Evolutionary conservation across 2,113 vertebrate genomes (phyloP).

Genomic region (Microtus ochrogaster): DNA sequence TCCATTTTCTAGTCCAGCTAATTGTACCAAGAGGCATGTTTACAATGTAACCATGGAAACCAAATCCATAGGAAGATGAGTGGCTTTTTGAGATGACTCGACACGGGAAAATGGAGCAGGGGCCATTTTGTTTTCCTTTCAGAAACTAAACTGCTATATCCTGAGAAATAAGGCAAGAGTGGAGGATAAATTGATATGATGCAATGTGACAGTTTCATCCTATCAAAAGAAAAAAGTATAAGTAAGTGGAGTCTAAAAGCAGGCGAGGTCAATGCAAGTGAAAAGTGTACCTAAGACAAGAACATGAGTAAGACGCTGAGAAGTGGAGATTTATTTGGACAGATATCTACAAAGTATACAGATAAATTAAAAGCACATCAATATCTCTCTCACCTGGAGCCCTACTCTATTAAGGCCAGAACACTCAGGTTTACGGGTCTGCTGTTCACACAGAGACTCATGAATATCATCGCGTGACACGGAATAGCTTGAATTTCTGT

Average conservation of each 20-base stretch:
- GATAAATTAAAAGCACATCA: not conserved
- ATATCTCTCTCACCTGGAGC: not conserved
- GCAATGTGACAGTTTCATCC: not conserved
- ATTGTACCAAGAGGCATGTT: not conserved
- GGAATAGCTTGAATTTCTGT: not conserved
- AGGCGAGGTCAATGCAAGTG: not conserved
- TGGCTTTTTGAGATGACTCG: not conserved
- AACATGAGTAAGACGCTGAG: not conserved
- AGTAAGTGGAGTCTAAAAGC: not conserved
- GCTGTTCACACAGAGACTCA: not conserved
- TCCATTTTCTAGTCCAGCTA: not conserved
- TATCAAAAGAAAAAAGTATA: not conserved
- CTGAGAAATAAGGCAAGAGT: not conserved
- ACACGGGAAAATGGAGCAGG: not conserved
- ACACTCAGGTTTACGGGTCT: not conserved
- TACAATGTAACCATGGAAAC: not conserved
- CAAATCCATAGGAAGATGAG: not conserved
- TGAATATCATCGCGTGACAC: not conserved
- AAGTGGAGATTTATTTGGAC: not conserved
- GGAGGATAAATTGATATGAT: not conserved
- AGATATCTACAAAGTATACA: not conserved
- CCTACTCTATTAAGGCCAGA: not conserved
- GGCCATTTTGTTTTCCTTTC: not conserved
- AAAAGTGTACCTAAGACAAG: not conserved
- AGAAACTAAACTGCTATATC: not conserved